Conservation (phyloP, 2,888 invertebrate species). For the Polyploca ridens region DNA sequence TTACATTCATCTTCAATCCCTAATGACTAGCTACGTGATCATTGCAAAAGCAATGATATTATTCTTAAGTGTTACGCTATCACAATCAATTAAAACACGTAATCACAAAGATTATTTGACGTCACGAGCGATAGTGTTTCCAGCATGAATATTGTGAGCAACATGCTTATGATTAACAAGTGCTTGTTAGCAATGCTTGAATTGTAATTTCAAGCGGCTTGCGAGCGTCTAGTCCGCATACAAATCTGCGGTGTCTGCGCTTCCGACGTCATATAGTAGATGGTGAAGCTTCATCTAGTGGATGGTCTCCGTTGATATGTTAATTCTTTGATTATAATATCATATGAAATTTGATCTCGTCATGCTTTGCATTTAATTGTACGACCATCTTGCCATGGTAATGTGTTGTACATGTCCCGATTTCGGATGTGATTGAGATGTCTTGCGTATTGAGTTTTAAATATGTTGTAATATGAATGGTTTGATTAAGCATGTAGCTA, state of each 20-base stretch:
- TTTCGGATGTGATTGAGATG: not conserved
- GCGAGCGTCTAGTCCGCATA: slow-evolving; percentile 34
- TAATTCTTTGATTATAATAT: slow-evolving; percentile 32
- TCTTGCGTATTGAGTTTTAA: not conserved
- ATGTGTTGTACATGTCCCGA: not conserved
- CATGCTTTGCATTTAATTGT: slow-evolving; percentile 5
- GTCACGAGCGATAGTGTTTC: not conserved
- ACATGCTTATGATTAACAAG: slow-evolving; percentile 6
- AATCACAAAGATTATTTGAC: not conserved
- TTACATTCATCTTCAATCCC: too few species aligned
- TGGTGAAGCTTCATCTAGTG: slow-evolving; percentile 11
- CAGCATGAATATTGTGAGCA: slow-evolving; percentile 2
- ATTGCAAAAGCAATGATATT: not conserved
- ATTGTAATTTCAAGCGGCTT: slow-evolving; percentile 29
- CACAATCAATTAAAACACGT: not conserved
- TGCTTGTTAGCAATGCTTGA: slow-evolving; percentile 8
- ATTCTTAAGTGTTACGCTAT: not conserved
- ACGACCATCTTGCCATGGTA: not conserved
- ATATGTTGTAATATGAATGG: not conserved
- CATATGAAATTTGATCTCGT: slow-evolving; percentile 2
- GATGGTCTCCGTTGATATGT: slow-evolving; percentile 45
- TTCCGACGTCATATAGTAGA: not conserved
- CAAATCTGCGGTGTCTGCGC: slow-evolving; percentile 26
- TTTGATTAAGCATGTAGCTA: too few species aligned
- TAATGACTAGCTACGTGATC: not conserved